phyloP scores from a whole-genome alignment of 1,140 invertebrate genomes.

The Chymomyza costata region DNA sequence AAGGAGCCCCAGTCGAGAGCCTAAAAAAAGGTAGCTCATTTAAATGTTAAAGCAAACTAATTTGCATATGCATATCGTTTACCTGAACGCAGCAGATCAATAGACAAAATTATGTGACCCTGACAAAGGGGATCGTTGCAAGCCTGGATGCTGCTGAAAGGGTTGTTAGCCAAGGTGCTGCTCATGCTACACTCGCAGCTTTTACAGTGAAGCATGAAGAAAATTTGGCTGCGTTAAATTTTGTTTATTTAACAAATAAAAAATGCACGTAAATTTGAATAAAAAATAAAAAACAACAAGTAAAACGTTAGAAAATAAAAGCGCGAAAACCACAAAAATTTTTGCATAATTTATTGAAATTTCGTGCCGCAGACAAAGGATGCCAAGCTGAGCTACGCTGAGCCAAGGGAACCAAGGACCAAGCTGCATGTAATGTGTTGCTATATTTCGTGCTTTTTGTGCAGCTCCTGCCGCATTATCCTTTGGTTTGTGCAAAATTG shows the following conservation, averaged over 20 bases:
- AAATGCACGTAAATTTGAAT: conserved; percentile 69
- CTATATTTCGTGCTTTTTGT: conserved; percentile 40
- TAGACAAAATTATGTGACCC: conserved; percentile 51
- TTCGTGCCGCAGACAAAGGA: conserved; percentile 64
- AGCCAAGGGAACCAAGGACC: conserved; percentile 4
- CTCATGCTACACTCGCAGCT: too few relatives aligned
- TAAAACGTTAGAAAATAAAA: conserved; percentile 49
- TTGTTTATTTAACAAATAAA: conserved; percentile 60
- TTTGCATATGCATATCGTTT: conserved; percentile 58
- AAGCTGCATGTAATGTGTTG: conserved; percentile 64
- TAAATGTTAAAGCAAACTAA: conserved; percentile 69
- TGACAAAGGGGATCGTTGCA: conserved; percentile 28
- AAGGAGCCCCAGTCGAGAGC: conserved; percentile 12
- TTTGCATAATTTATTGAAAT: conserved; percentile 72
- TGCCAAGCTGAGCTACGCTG: conserved; percentile 8
- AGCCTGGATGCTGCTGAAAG: conserved; percentile 51
- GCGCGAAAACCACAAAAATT: conserved; percentile 68
- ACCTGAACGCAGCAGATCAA: conserved; percentile 48
- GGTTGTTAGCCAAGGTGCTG: conserved; percentile 33
- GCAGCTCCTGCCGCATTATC: conserved; percentile 44
- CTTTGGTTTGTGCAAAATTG: conserved; percentile 46
- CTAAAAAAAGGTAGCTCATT: conserved; percentile 34
- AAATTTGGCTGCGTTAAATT: conserved; percentile 44
- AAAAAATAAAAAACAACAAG: conserved; percentile 57
- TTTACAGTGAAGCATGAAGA: too few relatives aligned